These are phyloP conservation scores for Torymus tubicola DNA, from an alignment of 2,888 invertebrate genomes.

Conservation along the genomic window DNA sequence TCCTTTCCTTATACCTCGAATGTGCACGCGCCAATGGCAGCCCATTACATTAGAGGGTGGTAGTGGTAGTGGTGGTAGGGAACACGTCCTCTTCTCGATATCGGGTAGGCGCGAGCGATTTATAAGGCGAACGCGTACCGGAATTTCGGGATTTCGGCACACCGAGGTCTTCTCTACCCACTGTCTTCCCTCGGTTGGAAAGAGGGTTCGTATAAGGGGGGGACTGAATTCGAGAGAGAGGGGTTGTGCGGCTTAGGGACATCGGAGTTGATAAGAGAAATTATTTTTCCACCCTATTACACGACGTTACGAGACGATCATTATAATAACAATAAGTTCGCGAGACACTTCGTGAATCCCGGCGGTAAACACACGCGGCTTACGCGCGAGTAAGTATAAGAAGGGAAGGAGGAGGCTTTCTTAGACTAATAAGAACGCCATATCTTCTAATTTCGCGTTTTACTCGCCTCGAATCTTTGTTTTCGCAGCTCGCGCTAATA, in stretches of 20 bases:
- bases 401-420: too few relatives aligned
- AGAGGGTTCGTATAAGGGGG: background rate
- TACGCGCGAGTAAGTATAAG: too few relatives aligned
- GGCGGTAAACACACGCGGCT: background rate
- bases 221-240: background rate
- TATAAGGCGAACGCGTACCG: slow-evolving; percentile 3
- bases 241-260: background rate
- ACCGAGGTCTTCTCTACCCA: too few relatives aligned
- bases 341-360: slow-evolving; percentile 2
- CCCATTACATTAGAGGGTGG: too few relatives aligned
- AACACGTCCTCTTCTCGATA: too few relatives aligned
- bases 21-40: too few relatives aligned
- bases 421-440: background rate
- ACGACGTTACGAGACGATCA: background rate
- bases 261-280: slow-evolving; percentile 11
- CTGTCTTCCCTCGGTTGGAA: background rate
- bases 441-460: background rate
- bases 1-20: too few relatives aligned
- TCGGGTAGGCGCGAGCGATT: slow-evolving; percentile 9
- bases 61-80: too few relatives aligned
- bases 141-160: slow-evolving; percentile 14
- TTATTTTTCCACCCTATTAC: slow-evolving; percentile 9
- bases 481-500: slow-evolving; percentile 11
- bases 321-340: slow-evolving; percentile 29
- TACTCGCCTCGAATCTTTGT: slow-evolving; percentile 7